Evolutionary conservation across 2,888 invertebrate genomes (phyloP).

Genomic region (Hemithea aestivaria): DNA sequence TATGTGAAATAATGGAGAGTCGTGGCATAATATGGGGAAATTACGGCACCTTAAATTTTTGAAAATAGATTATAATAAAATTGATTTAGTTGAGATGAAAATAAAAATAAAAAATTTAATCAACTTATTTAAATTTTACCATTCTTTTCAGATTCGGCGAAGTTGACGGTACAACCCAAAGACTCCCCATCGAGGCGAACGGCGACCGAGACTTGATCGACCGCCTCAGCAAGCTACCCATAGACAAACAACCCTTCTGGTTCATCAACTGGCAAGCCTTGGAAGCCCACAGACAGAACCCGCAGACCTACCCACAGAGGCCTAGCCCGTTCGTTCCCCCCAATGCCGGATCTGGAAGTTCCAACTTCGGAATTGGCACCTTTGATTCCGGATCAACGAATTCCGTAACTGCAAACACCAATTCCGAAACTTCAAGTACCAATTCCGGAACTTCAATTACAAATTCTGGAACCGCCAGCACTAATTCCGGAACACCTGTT

Average conservation of each 20-base stretch:
- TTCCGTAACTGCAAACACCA: conserved; percentile 4
- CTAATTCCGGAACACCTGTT: not conserved
- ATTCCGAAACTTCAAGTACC: conserved; percentile 4
- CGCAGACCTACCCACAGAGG: conserved; percentile 56
- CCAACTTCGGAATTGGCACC: not conserved
- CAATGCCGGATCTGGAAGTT: not conserved
- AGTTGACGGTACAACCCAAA: conserved; percentile 47
- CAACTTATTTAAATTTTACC: too few species aligned
- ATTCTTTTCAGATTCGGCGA: conserved; percentile 67
- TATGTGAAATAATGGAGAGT: too few species aligned
- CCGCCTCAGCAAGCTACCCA: conserved; percentile 81
- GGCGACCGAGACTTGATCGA: conserved; percentile 82
- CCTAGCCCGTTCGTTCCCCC: conserved; percentile 48
- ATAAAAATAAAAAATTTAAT: too few species aligned
- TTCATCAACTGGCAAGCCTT: conserved; percentile 83
- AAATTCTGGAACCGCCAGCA: not conserved
- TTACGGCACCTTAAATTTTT: too few species aligned
- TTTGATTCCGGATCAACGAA: conserved; percentile 1
- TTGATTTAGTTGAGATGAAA: too few species aligned
- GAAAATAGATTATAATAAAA: too few species aligned
- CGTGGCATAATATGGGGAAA: too few species aligned
- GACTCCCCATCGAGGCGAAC: conserved; percentile 82
- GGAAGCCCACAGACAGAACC: conserved; percentile 75
- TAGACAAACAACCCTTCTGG: conserved; percentile 86
- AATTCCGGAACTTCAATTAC: conserved; percentile 6